phyloP scores from a whole-genome alignment of 1,140 invertebrate species.

The Zaprionus tsacasi region DNA sequence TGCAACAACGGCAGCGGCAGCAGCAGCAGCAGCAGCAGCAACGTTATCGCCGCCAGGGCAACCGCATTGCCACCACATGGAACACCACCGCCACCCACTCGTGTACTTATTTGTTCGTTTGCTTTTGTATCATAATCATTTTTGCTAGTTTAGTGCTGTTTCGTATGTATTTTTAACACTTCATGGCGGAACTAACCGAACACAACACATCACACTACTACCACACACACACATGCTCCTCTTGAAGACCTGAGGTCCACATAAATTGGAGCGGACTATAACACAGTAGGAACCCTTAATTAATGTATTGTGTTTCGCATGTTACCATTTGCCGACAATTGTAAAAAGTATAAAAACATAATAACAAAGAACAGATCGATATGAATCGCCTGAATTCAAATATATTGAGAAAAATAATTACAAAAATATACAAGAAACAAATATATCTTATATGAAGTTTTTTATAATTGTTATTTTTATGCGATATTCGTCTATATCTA shows the following conservation, averaged over 20 bases:
- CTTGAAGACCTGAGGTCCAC: slow-evolving; percentile 6
- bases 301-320: slow-evolving; percentile 35
- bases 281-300: slow-evolving; percentile 44
- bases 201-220: slow-evolving; percentile 28
- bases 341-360: slow-evolving; percentile 71
- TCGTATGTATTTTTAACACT: slow-evolving; percentile 74
- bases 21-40: slow-evolving; percentile 18
- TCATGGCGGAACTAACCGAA: slow-evolving; percentile 45
- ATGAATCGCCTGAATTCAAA: slow-evolving; percentile 34
- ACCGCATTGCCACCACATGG: slow-evolving; percentile 53
- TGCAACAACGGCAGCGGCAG: slow-evolving; percentile 23
- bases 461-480: slow-evolving; percentile 82
- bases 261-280: slow-evolving; percentile 5
- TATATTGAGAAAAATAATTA: slow-evolving; percentile 13
- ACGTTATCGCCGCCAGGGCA: slow-evolving; percentile 34
- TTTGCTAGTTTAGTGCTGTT: slow-evolving; percentile 80
- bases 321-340: slow-evolving; percentile 57
- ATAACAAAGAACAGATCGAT: slow-evolving; percentile 35
- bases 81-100: slow-evolving; percentile 73
- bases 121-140: slow-evolving; percentile 83
- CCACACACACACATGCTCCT: slow-evolving; percentile 30
- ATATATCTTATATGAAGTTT: slow-evolving; percentile 64
- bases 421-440: slow-evolving; percentile 33
- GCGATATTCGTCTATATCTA: slow-evolving; percentile 64
- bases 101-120: slow-evolving; percentile 83